Percentiles rank a stretch among this genome's conserved stretches.
Conservation (phyloP, 2,888 invertebrate species). For the Dryadula phaetusa region DNA sequence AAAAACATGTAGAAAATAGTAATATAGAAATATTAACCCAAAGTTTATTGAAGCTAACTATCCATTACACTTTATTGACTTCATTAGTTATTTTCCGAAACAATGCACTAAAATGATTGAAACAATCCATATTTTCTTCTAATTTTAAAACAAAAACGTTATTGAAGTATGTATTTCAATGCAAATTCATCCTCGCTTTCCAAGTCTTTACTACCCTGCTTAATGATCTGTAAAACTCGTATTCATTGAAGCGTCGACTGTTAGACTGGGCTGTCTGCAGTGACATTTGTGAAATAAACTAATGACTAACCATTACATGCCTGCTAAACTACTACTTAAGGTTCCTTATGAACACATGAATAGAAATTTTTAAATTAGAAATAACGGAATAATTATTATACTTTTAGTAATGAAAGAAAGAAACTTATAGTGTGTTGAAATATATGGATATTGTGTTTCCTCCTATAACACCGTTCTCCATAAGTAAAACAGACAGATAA, state of each 20-base stretch:
- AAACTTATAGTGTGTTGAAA: no score
- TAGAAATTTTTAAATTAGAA: not conserved
- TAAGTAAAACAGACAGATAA: no score
- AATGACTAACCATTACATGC: slow-evolving; percentile 6
- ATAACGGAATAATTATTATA: no score
- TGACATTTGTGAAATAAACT: slow-evolving; percentile 26
- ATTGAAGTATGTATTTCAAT: not conserved
- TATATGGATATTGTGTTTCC: no score
- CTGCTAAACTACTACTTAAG: slow-evolving; percentile 3
- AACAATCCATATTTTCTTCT: not conserved
- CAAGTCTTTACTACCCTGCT: slow-evolving; percentile 5
- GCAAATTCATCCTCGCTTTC: slow-evolving; percentile 9
- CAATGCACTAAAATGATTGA: not conserved
- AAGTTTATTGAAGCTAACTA: not conserved
- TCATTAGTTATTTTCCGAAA: not conserved
- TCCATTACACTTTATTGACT: not conserved
- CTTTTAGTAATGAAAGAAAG: no score
- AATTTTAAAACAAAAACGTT: slow-evolving; percentile 7
- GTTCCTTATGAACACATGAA: not conserved
- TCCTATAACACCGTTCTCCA: no score
- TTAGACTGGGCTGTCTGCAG: slow-evolving; percentile 17
- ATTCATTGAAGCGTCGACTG: slow-evolving; percentile 13
- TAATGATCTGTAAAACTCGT: slow-evolving; percentile 20
- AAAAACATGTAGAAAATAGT: no score
- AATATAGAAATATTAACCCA: no score